Evolutionary conservation across 2,888 invertebrate genomes (phyloP), one percentile per base, ranked within the genome.

Genomic region (Acrobasis repandana): DNA sequence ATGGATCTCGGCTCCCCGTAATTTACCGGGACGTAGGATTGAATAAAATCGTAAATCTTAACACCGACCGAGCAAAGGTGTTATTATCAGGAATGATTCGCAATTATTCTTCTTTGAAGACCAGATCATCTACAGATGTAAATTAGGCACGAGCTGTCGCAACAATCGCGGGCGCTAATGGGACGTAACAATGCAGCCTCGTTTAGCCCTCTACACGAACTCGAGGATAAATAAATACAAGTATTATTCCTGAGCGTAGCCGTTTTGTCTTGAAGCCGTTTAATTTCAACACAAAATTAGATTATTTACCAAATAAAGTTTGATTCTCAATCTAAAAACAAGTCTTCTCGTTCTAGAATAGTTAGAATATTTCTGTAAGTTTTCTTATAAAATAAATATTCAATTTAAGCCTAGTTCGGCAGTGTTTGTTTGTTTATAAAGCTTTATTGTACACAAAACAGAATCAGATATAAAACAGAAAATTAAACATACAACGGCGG

Each of bases 1-100:
- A 91, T 89, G 90, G 89, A 86, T 90, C 86, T 86, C 87, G 82
- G 87, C 87, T 87, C 83, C 77, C 82, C 83, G 86, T 88, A 88
- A 90, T 90, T 89, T 89, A 86, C 83, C 82, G 83, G 83, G 83
- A 85, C 83, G 88, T 79, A 86, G 86, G 84, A 90, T 90, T 89
- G 88, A 90, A 90, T 90, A 89, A 90, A 90, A 89, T 84, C 88
- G 88, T 90, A 88, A 89, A 89, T 89, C 88, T 86, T 85, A 86
- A 88, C 86, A 88, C 85, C 82, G 77, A 78, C 80, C 74, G 69
- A 79, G 79, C 71, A 78, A 80, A 83, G 85, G 83, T 84, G 85
- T 84, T 86, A 85, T 88, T 83, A 85, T 79, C 73, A 79, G 77
- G 79, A 86, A 87, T 87, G 83, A 87, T 85, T 85, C 77, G 81